Evolutionary conservation across 2,797 vertebrate species (phyloP).

Genomic region (Perodicticus potto): DNA sequence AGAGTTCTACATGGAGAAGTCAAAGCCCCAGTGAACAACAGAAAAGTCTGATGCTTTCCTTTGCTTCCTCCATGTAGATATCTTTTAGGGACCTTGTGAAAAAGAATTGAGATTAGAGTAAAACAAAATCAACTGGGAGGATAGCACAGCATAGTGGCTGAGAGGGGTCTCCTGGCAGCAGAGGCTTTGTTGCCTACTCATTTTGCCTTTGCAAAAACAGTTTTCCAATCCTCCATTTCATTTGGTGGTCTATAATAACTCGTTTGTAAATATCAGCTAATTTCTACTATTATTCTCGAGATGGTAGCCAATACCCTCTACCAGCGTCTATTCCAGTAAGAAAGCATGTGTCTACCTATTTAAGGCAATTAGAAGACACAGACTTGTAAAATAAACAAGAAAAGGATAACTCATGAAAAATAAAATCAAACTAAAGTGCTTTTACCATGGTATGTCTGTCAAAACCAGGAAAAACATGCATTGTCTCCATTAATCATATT

Average conservation of each 20-base stretch:
- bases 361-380: neutral
- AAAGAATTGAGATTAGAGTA: neutral
- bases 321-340: neutral
- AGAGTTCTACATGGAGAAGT: neutral
- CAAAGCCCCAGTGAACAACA: neutral
- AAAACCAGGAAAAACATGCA: neutral
- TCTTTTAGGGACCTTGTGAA: neutral
- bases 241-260: neutral
- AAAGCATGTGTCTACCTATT: neutral
- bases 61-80: neutral
- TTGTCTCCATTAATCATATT: neutral
- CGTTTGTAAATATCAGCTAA: neutral
- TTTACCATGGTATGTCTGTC: neutral
- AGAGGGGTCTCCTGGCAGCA: neutral
- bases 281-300: neutral
- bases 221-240: neutral
- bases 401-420: neutral
- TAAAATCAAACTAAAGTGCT: neutral
- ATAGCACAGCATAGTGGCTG: fast-evolving
- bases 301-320: neutral
- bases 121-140: neutral
- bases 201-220: neutral
- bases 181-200: neutral
- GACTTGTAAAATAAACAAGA: neutral
- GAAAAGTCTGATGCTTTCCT: neutral